Percentiles rank a stretch among this genome's conserved stretches.
Conservation (phyloP, 2,888 invertebrate species). For the Perithous albicinctus region DNA sequence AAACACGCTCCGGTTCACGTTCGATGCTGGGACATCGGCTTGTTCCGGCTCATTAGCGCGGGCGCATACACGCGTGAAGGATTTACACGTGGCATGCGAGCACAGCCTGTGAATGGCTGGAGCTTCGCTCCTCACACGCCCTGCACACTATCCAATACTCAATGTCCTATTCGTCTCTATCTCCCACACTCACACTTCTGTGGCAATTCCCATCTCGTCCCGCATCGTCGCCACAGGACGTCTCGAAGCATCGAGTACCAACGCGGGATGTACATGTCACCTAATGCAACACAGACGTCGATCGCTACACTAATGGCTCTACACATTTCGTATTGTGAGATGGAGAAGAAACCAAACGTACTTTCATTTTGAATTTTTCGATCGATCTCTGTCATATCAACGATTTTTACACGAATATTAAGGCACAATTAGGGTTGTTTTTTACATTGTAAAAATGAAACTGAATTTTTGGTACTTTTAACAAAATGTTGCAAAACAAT, state of each 20-base stretch:
- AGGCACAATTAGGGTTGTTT: too few species aligned
- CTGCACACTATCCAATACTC: slow-evolving; percentile 30
- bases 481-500: too few species aligned
- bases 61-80: slow-evolving; percentile 79
- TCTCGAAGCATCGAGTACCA: slow-evolving; percentile 23
- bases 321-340: background rate
- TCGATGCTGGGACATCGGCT: slow-evolving; percentile 71
- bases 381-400: too few species aligned
- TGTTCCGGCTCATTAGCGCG: slow-evolving; percentile 80
- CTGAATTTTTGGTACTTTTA: too few species aligned
- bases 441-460: too few species aligned
- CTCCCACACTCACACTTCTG: slow-evolving; percentile 10
- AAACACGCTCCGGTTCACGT: slow-evolving; percentile 72
- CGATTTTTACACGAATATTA: background rate
- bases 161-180: slow-evolving; percentile 25
- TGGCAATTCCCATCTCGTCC: slow-evolving; percentile 43
- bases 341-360: background rate
- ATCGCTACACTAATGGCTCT: slow-evolving; percentile 20
- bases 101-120: slow-evolving; percentile 33
- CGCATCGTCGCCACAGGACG: slow-evolving; percentile 51
- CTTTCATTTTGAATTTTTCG: background rate
- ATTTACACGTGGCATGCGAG: slow-evolving; percentile 75
- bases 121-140: slow-evolving; percentile 36
- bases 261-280: slow-evolving; percentile 30
- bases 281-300: slow-evolving; percentile 11